Conservation (phyloP, 2,797 vertebrate species). For the Peromyscus melanophrys region DNA sequence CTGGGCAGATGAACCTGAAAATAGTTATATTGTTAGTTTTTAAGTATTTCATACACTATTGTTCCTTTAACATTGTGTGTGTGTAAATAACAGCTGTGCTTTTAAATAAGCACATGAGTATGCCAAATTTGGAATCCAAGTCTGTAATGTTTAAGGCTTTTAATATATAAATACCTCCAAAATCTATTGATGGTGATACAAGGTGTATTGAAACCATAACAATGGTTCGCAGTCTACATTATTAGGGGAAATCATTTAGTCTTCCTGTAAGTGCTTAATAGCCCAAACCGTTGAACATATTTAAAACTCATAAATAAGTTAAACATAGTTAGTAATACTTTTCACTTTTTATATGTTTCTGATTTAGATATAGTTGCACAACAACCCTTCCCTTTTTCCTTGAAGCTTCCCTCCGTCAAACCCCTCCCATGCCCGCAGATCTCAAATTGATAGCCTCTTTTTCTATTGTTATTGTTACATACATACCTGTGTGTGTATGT, state of each 20-base stretch:
- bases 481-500: no score
- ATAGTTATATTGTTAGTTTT: not conserved
- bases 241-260: slow-evolving; percentile 14
- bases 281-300: not conserved
- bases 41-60: not conserved
- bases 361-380: not conserved
- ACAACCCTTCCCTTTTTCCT: not conserved
- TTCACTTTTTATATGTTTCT: not conserved
- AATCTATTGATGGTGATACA: slow-evolving; percentile 12
- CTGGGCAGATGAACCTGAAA: not conserved
- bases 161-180: not conserved
- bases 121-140: not conserved
- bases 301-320: slow-evolving; percentile 15
- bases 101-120: not conserved
- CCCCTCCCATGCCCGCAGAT: not conserved
- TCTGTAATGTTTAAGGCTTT: not conserved
- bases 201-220: slow-evolving; percentile 11
- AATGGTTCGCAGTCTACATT: not conserved
- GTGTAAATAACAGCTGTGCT: not conserved
- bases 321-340: not conserved
- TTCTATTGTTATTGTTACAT: not conserved
- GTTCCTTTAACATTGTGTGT: not conserved
- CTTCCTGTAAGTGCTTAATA: not conserved
- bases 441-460: not conserved
- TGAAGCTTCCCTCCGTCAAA: not conserved